phyloP scores from a whole-genome alignment of 2,888 invertebrate species.

The Cotesia congregata region DNA sequence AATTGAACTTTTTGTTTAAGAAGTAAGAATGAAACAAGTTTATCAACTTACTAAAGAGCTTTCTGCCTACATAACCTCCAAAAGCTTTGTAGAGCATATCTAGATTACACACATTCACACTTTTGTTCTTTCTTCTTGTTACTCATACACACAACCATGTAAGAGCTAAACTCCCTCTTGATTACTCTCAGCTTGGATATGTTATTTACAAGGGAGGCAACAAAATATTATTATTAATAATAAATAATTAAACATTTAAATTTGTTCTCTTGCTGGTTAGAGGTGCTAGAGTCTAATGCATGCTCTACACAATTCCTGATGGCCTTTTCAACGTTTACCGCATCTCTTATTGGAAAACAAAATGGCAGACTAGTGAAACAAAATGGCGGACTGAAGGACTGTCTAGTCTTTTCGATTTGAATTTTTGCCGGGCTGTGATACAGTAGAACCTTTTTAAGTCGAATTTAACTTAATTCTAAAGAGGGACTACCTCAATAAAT shows the following conservation, averaged over 20 bases:
- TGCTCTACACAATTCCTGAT: constrained; percentile 64
- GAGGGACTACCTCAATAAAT: too few species aligned
- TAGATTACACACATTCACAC: not conserved
- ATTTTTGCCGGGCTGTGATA: constrained; percentile 22
- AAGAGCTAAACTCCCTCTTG: not conserved
- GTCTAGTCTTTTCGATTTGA: constrained; percentile 60
- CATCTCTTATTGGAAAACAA: constrained; percentile 7
- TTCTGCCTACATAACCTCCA: constrained; percentile 31
- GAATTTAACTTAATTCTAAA: too few species aligned
- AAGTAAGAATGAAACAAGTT: constrained; percentile 11
- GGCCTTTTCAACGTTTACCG: constrained; percentile 44
- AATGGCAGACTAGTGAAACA: constrained; percentile 22
- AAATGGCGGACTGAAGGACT: constrained; percentile 11
- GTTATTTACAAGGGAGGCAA: constrained; percentile 9
- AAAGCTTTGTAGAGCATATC: constrained; percentile 32
- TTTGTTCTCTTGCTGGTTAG: constrained; percentile 53
- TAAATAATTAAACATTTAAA: constrained; percentile 49
- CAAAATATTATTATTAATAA: constrained; percentile 33
- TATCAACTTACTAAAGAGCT: constrained; percentile 20
- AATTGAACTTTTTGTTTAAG: too few species aligned
- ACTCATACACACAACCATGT: not conserved
- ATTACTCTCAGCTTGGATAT: not conserved
- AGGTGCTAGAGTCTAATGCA: constrained; percentile 58
- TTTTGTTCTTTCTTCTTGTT: not conserved
- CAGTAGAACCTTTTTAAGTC: too few species aligned